A percentile compares a stretch with the other conserved stretches of the same genome.
phyloP scores from a whole-genome alignment of 2,113 vertebrate genomes.

The Forbesichthys papilliferus region DNA sequence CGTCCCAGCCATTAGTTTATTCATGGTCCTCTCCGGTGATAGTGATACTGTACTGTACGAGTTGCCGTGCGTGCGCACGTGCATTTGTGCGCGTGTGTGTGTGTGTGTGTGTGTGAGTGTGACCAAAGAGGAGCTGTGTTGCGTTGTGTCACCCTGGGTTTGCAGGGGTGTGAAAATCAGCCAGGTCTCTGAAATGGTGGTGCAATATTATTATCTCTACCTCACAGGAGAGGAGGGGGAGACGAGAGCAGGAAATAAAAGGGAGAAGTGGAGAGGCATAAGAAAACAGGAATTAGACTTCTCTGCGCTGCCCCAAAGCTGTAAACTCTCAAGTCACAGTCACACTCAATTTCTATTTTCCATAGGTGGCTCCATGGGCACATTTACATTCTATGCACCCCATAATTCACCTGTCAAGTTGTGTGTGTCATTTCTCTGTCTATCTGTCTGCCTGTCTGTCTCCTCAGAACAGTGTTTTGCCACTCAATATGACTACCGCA shows the following conservation, averaged over 20 bases:
- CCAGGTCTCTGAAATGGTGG: constrained; percentile 30
- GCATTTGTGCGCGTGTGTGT: not conserved
- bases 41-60: not conserved
- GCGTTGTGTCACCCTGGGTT: constrained; percentile 14
- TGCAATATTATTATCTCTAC: constrained; percentile 42
- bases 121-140: not conserved
- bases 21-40: not conserved
- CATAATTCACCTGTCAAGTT: constrained; percentile 1
- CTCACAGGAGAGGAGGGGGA: constrained; percentile 16
- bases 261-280: constrained; percentile 2
- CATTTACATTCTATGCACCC: not conserved
- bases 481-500: too few species aligned
- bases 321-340: constrained; percentile 4
- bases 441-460: too few species aligned
- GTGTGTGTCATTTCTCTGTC: not conserved
- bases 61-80: not conserved
- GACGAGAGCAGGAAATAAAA: not conserved
- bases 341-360: constrained; percentile 11
- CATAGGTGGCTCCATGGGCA: not conserved
- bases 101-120: not conserved
- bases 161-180: constrained; percentile 28
- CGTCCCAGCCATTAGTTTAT: not conserved
- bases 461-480: too few species aligned
- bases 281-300: constrained; percentile 14
- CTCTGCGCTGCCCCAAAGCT: constrained; percentile 24